Percentiles rank a stretch among this genome's conserved stretches.
Evolutionary conservation across 2,113 vertebrate species (phyloP).

Genomic region (Colinus virginianus): DNA sequence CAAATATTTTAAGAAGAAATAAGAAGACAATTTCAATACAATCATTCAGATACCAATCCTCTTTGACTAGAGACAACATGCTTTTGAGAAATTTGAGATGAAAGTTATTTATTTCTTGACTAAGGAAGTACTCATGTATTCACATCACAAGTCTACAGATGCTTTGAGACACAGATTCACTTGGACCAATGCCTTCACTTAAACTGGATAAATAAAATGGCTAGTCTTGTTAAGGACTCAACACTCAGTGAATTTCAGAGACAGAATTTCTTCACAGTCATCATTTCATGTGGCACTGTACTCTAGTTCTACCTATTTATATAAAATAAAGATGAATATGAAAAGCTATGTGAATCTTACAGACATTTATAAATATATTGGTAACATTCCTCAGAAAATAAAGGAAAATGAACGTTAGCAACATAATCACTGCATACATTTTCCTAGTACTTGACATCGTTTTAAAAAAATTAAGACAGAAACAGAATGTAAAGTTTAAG

Average conservation of each 20-base stretch:
- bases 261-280: neutral
- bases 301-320: neutral
- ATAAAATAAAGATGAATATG: neutral
- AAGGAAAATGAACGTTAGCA: neutral
- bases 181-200: neutral
- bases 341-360: neutral
- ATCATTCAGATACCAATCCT: neutral
- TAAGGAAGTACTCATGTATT: neutral
- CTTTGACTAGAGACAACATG: neutral
- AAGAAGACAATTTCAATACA: neutral
- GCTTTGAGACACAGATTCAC: neutral
- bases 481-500: neutral
- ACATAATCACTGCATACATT: neutral
- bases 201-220: neutral
- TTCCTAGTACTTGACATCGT: neutral
- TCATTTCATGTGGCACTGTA: neutral
- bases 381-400: neutral
- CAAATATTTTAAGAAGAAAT: neutral
- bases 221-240: neutral
- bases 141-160: neutral
- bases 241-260: neutral
- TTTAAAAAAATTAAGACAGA: neutral
- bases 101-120: neutral
- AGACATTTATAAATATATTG: neutral
- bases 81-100: neutral